These are phyloP conservation scores for Folsomia manolachei DNA, from an alignment of 2,888 invertebrate species.

Conservation along the genomic window DNA sequence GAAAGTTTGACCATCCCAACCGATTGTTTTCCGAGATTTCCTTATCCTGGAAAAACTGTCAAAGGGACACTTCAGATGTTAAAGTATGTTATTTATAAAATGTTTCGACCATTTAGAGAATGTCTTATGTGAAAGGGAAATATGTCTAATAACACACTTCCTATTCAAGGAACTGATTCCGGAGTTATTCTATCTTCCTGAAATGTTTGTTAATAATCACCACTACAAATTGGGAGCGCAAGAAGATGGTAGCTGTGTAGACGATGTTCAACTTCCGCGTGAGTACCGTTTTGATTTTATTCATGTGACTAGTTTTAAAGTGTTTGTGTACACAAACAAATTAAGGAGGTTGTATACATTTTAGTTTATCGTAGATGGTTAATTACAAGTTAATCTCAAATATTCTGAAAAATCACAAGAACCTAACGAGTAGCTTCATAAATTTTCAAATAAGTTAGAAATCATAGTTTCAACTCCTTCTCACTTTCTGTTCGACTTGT, in stretches of 20 bases:
- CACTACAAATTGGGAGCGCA: constrained; percentile 81
- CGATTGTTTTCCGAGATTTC: constrained; percentile 91
- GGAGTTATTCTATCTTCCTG: constrained; percentile 97
- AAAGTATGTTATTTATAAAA: constrained; percentile 63
- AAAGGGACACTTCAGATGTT: constrained; percentile 97
- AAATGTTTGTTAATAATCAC: constrained; percentile 92
- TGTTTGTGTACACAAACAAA: no score
- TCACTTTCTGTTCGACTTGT: no score
- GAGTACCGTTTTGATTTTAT: no score
- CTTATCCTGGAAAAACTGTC: constrained; percentile 97
- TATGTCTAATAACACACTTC: not conserved
- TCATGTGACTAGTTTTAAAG: no score
- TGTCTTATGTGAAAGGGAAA: not conserved
- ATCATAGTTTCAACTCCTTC: no score
- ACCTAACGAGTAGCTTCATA: no score
- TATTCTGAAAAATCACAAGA: no score
- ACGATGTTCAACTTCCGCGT: constrained; percentile 88
- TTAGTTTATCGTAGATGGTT: no score
- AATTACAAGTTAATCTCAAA: no score
- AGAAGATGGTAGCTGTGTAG: constrained; percentile 73
- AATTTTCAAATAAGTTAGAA: no score
- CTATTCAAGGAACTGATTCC: constrained; percentile 83
- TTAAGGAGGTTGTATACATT: no score
- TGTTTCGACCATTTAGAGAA: not conserved
- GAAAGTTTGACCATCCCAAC: constrained; percentile 98